Evolutionary conservation across 2,113 vertebrate genomes (phyloP).

Genomic region (Atlantisia rogersi): DNA sequence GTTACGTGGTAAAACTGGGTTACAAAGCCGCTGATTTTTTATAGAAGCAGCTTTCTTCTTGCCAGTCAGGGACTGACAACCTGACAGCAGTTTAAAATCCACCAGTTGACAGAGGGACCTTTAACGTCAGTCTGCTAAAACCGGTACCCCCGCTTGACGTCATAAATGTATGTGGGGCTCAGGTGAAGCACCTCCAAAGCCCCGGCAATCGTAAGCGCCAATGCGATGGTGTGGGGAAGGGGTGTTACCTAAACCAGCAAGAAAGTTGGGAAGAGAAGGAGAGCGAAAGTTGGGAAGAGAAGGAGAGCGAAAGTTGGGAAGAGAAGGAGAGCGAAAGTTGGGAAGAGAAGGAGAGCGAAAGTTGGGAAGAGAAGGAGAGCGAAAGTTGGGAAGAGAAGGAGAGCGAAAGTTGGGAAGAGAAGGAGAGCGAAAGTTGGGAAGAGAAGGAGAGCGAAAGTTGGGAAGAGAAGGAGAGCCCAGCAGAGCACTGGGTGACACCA

Average conservation of each 20-base stretch:
- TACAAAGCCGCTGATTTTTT: background rate
- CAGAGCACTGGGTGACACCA: background rate
- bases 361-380: background rate
- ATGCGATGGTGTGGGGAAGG: background rate
- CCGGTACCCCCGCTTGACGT: too few species aligned
- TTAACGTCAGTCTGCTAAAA: background rate
- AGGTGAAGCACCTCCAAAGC: background rate
- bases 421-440: background rate
- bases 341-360: background rate
- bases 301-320: background rate
- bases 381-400: background rate
- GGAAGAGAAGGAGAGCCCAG: background rate
- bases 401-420: background rate
- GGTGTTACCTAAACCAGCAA: background rate
- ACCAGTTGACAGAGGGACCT: background rate
- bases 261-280: background rate
- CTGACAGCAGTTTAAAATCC: background rate
- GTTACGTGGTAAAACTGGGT: rapidly evolving
- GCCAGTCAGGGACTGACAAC: background rate
- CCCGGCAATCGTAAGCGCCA: too few species aligned
- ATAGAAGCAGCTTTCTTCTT: background rate
- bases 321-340: background rate
- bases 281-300: background rate
- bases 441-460: background rate
- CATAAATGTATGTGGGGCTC: background rate